Evolutionary conservation across 2,888 invertebrate genomes (phyloP), one percentile per base, ranked within the genome.

Genomic region (Apamea sordens): DNA sequence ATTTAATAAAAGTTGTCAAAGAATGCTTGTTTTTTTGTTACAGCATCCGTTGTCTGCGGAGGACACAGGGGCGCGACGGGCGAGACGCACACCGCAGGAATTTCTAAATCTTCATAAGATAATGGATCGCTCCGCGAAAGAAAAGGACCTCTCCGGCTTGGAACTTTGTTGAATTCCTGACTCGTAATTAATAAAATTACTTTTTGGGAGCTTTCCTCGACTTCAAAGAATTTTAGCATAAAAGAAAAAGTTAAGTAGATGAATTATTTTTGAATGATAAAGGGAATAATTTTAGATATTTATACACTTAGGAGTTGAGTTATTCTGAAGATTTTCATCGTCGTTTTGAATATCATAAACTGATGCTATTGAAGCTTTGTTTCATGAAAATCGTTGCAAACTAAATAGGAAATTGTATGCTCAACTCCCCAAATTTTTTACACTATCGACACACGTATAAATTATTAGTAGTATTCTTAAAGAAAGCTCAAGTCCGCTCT

Each of bases 111-210:
- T 96, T 96, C 96, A 95, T 96, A 96, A 97, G 96, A 96, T 97
- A 97, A 97, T 96, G 96, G 96, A 96, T 96, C 95, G 95, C 94
- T 95, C 92, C 92, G 89, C 92, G 93, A 94, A 96, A 96, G 95
- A 96, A 96, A 96, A 95, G 96, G 95, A 96, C 95, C 95, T 94
- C 94, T 93, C 94, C 92, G 93, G 93, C 95, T 94, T 92, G 95
- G 95, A 96, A 96, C 96, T 96, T 96, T 95, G 96, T 95, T 95
- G 96, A 96, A 96, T 97, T 96, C 96, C 94, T 96, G 96, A 96
- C 96, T 96, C 95, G 96, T 97, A 97, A 97, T 97, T 97, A 97
- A 97, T 97, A 97, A 97, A 97, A 97, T 97, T 96, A 96, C 97
- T 96, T 97, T 96, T 96, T 96, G 96, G 96, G 94, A 96, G 96